Evolutionary conservation across 1,140 invertebrate genomes (phyloP), one percentile per base, ranked within the genome.

Genomic region (Platyscapa corneri): DNA sequence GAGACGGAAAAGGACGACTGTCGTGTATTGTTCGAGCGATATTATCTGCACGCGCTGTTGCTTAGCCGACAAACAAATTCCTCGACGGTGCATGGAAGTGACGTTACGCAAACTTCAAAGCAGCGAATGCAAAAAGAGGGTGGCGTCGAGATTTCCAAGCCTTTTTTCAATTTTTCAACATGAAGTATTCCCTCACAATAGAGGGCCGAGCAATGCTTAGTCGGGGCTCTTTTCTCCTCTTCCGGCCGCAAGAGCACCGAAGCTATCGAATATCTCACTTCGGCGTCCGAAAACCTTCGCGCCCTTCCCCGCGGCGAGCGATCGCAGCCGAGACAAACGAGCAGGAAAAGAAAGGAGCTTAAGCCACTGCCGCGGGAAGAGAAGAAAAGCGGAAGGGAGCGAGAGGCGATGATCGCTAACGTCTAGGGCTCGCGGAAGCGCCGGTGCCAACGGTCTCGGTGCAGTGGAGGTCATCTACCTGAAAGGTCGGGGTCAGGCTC

Each of bases 381-480:
- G 34, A 79, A 23, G 67, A 70, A 32, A 37, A 23, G 76, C 16
- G 60, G 39, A 30, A 30, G 37, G 75, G 16, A 2, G 16, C 64
- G 39, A 32, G 42, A 60, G 23, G 65, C 37, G 80, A 72, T 46
- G 42, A 27, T 39, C 30, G 56, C 56, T 60, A 60, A 27, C 56
- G 82, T 79, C 56, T 77, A 75, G 81, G 70, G 84, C 77, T 86
- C 64, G 86, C 81, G 76, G 78, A 83, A 89, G 86, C 90, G 91
- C 90, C 91, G 89, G 90, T 90, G 90, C 76, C 90, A 91, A 91
- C 89, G 88, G 82, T 87, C 72, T 34, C 89, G 90, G 87, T 93
- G 92, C 92, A 93, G 92, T 93, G 91, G 93, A 93, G 93, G 93
- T 93, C 92, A 93, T 93, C 92, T 91, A 93, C 93, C 92, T 93